Evolutionary conservation across 2,797 vertebrate species (phyloP).

Genomic region (Carapus acus): DNA sequence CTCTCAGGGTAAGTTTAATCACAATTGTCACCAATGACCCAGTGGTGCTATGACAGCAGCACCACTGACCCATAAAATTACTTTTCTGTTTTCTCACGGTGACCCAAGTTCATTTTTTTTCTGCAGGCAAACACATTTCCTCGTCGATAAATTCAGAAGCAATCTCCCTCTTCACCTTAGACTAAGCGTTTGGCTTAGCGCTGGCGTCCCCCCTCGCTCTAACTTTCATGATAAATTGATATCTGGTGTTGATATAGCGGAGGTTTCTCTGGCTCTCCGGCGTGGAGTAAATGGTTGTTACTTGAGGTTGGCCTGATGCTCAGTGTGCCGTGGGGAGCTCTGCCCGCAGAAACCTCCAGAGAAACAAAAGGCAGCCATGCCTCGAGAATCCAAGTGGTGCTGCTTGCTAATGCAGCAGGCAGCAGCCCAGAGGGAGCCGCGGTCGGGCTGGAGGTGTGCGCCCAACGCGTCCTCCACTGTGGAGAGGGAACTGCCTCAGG

Average conservation of each 20-base stretch:
- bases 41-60: no score
- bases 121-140: conserved; percentile 30
- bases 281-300: conserved; percentile 23
- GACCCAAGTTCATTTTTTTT: conserved; percentile 18
- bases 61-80: conserved; percentile 31
- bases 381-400: conserved; percentile 22
- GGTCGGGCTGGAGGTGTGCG: conserved; percentile 40
- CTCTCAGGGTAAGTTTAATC: not conserved
- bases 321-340: conserved; percentile 34
- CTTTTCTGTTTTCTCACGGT: conserved; percentile 26
- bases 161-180: conserved; percentile 31
- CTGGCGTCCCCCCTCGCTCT: conserved; percentile 27
- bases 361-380: conserved; percentile 42
- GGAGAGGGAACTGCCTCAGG: no score
- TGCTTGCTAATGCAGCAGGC: conserved; percentile 49
- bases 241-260: conserved; percentile 33
- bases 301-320: conserved; percentile 34
- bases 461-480: conserved; percentile 24
- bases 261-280: conserved; percentile 35
- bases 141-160: conserved; percentile 36
- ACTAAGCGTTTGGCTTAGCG: conserved; percentile 19
- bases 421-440: conserved; percentile 31
- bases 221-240: conserved; percentile 45
- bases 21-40: no score
- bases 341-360: conserved; percentile 31